phyloP scores from a whole-genome alignment of 2,888 invertebrate species.

The Cylloceria caligata region DNA sequence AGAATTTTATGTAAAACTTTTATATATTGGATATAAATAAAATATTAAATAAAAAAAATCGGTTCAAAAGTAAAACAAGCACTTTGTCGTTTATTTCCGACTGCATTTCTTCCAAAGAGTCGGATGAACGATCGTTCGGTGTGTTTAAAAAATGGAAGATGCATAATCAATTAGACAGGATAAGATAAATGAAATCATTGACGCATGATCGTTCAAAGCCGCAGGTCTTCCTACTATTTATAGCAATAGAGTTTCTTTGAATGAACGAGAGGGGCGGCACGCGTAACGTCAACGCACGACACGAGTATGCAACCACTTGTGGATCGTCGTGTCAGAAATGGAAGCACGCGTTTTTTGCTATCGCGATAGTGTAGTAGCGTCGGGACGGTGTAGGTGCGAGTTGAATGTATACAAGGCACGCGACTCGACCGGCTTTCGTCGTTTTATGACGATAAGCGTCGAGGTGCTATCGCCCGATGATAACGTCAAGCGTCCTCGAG shows the following conservation, averaged over 20 bases:
- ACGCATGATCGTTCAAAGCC: not conserved
- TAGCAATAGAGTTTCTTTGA: conserved; percentile 27
- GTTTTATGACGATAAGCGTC: conserved; percentile 45
- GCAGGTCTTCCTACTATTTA: conserved; percentile 10
- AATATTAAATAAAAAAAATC: no score
- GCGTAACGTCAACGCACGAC: conserved; percentile 50
- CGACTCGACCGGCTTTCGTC: conserved; percentile 52
- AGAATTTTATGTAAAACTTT: no score
- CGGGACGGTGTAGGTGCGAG: conserved; percentile 12
- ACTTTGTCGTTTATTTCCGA: not conserved
- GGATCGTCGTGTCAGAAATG: conserved; percentile 72
- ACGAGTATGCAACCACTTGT: conserved; percentile 80
- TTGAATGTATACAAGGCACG: conserved; percentile 11
- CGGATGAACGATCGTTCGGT: not conserved
- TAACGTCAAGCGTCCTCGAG: not conserved
- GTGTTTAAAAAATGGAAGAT: not conserved
- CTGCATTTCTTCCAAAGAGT: not conserved
- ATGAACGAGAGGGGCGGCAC: conserved; percentile 37
- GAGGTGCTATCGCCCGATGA: conserved; percentile 14
- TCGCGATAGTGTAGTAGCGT: not conserved
- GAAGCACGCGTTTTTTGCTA: conserved; percentile 57
- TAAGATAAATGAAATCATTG: conserved; percentile 21
- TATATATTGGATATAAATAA: no score
- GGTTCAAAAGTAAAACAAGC: not conserved
- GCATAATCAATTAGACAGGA: not conserved